A percentile compares a stretch with the other conserved stretches of the same genome.
Evolutionary conservation across 2,113 vertebrate genomes (phyloP).

Genomic region (Sigmodon hispidus): DNA sequence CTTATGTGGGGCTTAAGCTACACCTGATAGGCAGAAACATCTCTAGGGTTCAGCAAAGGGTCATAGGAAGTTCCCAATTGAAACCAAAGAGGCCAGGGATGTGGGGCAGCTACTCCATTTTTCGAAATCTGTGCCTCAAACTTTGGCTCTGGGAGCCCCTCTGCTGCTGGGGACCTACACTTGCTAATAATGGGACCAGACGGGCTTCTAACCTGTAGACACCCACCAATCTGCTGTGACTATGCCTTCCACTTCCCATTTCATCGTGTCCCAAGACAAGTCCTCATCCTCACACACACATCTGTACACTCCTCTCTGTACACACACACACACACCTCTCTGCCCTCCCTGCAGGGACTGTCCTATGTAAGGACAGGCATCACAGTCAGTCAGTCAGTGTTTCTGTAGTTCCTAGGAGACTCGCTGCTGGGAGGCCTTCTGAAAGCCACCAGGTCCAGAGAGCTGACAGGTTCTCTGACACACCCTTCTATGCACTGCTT

Average conservation of each 20-base stretch:
- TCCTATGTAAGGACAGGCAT: not conserved
- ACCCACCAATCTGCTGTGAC: not conserved
- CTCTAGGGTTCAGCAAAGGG: not conserved
- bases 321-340: not conserved
- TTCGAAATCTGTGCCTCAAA: constrained; percentile 18
- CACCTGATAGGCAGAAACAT: not conserved
- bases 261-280: not conserved
- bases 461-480: not conserved
- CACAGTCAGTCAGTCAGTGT: not conserved
- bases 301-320: too few relatives aligned
- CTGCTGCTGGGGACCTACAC: not conserved
- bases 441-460: not conserved
- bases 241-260: not conserved
- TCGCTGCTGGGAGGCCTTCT: not conserved
- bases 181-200: not conserved
- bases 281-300: fast-evolving
- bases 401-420: not conserved
- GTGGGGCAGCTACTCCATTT: not conserved
- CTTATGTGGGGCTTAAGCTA: not conserved
- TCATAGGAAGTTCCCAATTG: not conserved
- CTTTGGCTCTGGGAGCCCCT: not conserved
- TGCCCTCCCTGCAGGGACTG: not conserved
- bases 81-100: too few relatives aligned
- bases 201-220: not conserved
- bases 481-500: not conserved